Evolutionary conservation across 2,797 vertebrate species (phyloP).

Genomic region (Xiphophorus birchmanni): DNA sequence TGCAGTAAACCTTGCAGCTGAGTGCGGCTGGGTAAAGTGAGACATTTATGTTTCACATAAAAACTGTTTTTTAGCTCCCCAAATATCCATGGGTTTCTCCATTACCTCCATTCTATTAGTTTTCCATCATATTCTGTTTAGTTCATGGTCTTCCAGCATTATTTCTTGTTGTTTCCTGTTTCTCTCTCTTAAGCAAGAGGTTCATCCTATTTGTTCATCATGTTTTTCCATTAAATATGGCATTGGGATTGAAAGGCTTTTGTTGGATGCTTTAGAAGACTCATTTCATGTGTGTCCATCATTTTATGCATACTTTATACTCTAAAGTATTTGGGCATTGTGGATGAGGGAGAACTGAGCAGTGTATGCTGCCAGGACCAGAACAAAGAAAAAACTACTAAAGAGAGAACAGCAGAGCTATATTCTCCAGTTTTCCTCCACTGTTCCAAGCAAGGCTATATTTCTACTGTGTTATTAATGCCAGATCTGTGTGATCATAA

Average conservation of each 20-base stretch:
- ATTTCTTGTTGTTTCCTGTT: constrained; percentile 16
- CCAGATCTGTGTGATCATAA: constrained; percentile 47
- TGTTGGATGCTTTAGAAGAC: constrained; percentile 28
- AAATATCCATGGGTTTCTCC: constrained; percentile 6
- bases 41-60: constrained; percentile 44
- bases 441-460: constrained; percentile 22
- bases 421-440: constrained; percentile 12
- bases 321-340: neutral
- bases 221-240: constrained; percentile 43
- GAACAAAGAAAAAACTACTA: constrained; percentile 2
- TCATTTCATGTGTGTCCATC: constrained; percentile 14
- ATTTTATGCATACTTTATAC: constrained; percentile 1
- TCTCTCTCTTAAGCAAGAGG: constrained; percentile 24
- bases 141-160: constrained; percentile 23
- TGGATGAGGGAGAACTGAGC: neutral
- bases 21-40: constrained; percentile 56
- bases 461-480: constrained; percentile 54
- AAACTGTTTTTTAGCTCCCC: constrained; percentile 20
- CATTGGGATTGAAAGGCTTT: constrained; percentile 42
- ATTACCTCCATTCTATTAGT: constrained; percentile 19
- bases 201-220: neutral
- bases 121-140: constrained; percentile 23
- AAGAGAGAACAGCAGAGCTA: constrained; percentile 8
- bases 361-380: neutral
- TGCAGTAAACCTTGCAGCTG: constrained; percentile 59